Evolutionary conservation across 1,140 invertebrate genomes (phyloP).

Genomic region (Homalodisca vitripennis): DNA sequence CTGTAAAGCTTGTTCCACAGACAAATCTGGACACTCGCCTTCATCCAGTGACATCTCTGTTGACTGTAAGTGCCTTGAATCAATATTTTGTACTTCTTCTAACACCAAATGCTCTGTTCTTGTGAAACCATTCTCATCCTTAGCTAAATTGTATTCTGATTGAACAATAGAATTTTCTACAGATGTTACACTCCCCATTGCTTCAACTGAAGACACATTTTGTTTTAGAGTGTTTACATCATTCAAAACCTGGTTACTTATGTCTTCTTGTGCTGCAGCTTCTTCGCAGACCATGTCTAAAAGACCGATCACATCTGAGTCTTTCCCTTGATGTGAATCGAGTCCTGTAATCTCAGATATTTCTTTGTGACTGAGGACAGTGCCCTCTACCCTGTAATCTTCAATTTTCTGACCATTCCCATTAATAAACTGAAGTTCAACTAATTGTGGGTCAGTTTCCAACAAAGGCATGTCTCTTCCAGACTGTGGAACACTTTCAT

Average conservation of each 20-base stretch:
- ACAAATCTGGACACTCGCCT: slow-evolving; percentile 21
- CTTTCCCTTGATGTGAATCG: slow-evolving; percentile 29
- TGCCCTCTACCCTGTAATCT: slow-evolving; percentile 37
- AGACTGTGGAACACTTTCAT: neutral
- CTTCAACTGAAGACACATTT: neutral
- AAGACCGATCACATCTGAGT: slow-evolving; percentile 34
- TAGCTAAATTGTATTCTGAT: neutral
- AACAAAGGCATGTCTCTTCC: slow-evolving; percentile 1
- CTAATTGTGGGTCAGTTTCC: slow-evolving; percentile 33
- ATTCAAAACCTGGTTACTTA: neutral
- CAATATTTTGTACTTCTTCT: slow-evolving; percentile 27
- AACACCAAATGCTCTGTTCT: slow-evolving; percentile 24
- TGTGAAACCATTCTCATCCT: neutral
- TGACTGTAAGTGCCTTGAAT: neutral
- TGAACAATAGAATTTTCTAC: neutral
- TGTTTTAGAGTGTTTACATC: neutral
- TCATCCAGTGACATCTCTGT: slow-evolving; percentile 7
- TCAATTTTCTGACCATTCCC: slow-evolving; percentile 39
- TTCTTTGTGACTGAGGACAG: slow-evolving; percentile 29
- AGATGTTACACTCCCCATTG: neutral
- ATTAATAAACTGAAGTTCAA: slow-evolving; percentile 39
- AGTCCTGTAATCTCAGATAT: slow-evolving; percentile 19
- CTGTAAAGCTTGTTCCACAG: slow-evolving; percentile 36
- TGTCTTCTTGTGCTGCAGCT: neutral
- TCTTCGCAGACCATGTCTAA: slow-evolving; percentile 37